Percentiles rank a stretch among this genome's conserved stretches.
Conservation (phyloP, 2,113 vertebrate species). For the Oryzias curvinotus region DNA sequence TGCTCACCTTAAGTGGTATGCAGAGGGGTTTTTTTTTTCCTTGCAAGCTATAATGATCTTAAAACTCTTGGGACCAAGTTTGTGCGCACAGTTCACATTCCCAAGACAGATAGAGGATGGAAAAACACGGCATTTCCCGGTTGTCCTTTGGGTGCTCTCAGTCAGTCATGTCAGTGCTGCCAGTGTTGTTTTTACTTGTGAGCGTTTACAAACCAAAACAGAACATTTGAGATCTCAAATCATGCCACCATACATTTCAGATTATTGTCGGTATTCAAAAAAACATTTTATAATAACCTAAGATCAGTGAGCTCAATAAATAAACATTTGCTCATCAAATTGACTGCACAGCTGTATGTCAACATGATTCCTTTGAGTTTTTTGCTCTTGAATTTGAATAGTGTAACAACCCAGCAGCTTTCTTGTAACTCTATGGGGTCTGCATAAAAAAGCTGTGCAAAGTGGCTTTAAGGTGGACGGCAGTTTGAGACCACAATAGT, state of each 20-base stretch:
- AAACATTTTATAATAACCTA: too few relatives aligned
- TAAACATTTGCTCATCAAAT: too few relatives aligned
- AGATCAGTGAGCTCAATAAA: too few relatives aligned
- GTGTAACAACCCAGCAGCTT: too few relatives aligned
- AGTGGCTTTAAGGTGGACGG: neutral
- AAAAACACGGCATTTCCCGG: conserved; percentile 27
- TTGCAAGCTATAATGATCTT: conserved; percentile 5
- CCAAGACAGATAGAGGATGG: conserved; percentile 15
- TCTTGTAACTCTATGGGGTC: neutral
- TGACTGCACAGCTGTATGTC: too few relatives aligned
- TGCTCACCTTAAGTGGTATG: neutral
- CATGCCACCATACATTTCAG: neutral
- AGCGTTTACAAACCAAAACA: neutral
- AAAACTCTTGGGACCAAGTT: conserved; percentile 14
- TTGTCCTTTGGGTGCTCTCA: conserved; percentile 24
- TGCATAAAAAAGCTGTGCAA: neutral
- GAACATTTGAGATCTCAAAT: neutral
- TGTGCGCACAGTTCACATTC: conserved; percentile 12
- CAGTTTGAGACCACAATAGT: neutral
- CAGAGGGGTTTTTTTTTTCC: neutral
- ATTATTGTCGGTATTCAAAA: neutral
- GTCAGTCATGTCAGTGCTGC: neutral
- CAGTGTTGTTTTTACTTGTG: conserved; percentile 15
- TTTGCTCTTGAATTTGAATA: too few relatives aligned
- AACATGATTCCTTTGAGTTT: too few relatives aligned